Base-by-base conservation (phyloP, 2,797 vertebrate species). In the Dallia pectoralis region DNA sequence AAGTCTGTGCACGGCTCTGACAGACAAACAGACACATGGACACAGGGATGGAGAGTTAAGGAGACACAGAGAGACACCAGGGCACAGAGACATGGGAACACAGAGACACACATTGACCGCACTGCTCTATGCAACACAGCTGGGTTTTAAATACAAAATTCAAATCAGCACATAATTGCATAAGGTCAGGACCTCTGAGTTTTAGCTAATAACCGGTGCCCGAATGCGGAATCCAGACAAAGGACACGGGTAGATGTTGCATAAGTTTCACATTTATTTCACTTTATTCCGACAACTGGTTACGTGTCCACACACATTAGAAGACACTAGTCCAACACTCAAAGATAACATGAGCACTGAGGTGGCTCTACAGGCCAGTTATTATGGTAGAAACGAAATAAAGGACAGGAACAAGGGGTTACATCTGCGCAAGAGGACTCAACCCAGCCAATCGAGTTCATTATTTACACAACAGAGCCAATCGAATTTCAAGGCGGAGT, bases 281-380 rank as follows among this genome's bases (percentile, higher is more conserved):
- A 91, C 74, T 76, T 82, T 82, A 87, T 84, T 76, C 87, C 79
- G 70, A 90, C 87, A 89, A 86, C 79, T 85, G 86, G 85, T 86
- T 92, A 93, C 82, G 84, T 91, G 90, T 92, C 90, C 87, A 93
- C 92, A 91, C 79, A 93, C 88, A 91, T 91, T 88, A 92, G 90
- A 90, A 91, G 83, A 85, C 83, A 84, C 77, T 47, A 89, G 82
- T 91, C 87, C 84, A 89, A 92, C 90, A 92, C 89, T 90, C 82
- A 89, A 87, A 92, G 87, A 89, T 85, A 89, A 88, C 36, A 78
- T 90, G 90, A 91, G 89, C 89, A 90, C 89, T 90, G 90, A 88
- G 84, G 82, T 87, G 80, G 86, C 56, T 40, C 44, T 33, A 71
- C 56, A 61, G 33, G 53, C 56, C 56, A 53, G 32, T 61, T 49